Evolutionary conservation across 2,888 invertebrate genomes (phyloP), one percentile per base, ranked within the genome.

Genomic region (Polyommatus icarus): DNA sequence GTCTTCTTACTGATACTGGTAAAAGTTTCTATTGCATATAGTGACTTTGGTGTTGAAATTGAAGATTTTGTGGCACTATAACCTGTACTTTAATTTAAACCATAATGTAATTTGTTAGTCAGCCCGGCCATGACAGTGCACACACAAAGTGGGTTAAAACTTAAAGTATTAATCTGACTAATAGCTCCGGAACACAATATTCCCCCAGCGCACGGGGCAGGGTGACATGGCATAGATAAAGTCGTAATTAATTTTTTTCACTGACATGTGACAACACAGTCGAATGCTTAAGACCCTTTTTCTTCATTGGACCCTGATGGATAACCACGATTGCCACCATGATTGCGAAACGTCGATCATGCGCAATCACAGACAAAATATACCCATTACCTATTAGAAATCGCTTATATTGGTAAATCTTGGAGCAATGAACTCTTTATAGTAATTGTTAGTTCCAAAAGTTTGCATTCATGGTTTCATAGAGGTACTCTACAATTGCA

Each of bases 161-260:
- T 72, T 72, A 72, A 40, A 40, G 72, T 72, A 72, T 72, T 72
- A 72, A 72, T 72, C 40, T n/a, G 71, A 40, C 72, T 72, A 72
- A 72, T 72, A 72, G 36, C 72, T 72, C 20, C 8, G 72, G 20
- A 72, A 72, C 20, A 72, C 72, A 72, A 72, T 72, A 67, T 67
- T 67, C 67, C 67, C 32, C 61, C 24, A 12, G 4, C 61, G 29
- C 67, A 29, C 1, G 29, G 67, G 24, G 29, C 15, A 67, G 67
- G 67, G 67, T 67, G 67, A 32, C 67, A 67, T 32, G 29, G 29
- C 67, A 67, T 67, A 67, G 29, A 67, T 67, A 67, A 67, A 67
- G 67, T 67, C 67, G 29, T 67, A 67, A 67, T 67, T 32, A 67
- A 32, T 67, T 67, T 67, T 67, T 67, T 67, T 5, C 6, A 67